These are phyloP conservation scores for Parazoanthus atlanticus DNA, from an alignment of 92 coral and sea anemone species.

Conservation along the genomic window DNA sequence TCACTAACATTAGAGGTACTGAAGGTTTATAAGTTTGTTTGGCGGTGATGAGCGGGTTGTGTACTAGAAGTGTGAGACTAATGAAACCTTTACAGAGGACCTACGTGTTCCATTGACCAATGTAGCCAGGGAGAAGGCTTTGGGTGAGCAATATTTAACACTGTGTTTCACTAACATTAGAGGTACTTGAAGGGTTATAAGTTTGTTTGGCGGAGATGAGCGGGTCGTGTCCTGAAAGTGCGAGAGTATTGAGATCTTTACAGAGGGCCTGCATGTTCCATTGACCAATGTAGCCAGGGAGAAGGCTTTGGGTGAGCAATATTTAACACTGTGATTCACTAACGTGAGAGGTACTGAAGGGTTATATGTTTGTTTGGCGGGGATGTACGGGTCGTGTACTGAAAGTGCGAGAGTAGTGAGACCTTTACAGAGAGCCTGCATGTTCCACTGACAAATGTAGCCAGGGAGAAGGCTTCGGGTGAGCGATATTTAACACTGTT, in stretches of 20 bases:
- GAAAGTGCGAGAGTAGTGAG: slow-evolving; percentile 94
- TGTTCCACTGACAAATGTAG: slow-evolving; percentile 76
- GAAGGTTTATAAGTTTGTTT: slow-evolving; percentile 27
- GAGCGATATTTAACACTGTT: slow-evolving; percentile 47
- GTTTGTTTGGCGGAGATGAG: slow-evolving; percentile 89
- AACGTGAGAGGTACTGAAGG: too few relatives aligned
- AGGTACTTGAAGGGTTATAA: too few relatives aligned
- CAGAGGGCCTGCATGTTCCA: slow-evolving; percentile 82
- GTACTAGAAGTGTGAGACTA: slow-evolving; percentile 93
- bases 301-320: slow-evolving; percentile 83
- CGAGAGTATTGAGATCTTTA: slow-evolving; percentile 84
- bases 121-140: slow-evolving; percentile 84
- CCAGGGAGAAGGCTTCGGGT: slow-evolving; percentile 92
- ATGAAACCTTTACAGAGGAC: slow-evolving; percentile 87
- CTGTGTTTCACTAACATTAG: not conserved
- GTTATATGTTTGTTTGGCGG: slow-evolving; percentile 98
- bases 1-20: not conserved
- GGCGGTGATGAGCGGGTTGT: slow-evolving; percentile 96
- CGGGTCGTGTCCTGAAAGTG: slow-evolving; percentile 97
- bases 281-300: slow-evolving; percentile 80
- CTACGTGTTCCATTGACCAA: slow-evolving; percentile 78
- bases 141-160: slow-evolving; percentile 62
- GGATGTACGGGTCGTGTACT: slow-evolving; percentile 92
- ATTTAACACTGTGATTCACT: too few relatives aligned
- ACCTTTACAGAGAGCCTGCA: slow-evolving; percentile 83